phyloP scores from a whole-genome alignment of 2,797 vertebrate species.

The Fistularia commersonii region DNA sequence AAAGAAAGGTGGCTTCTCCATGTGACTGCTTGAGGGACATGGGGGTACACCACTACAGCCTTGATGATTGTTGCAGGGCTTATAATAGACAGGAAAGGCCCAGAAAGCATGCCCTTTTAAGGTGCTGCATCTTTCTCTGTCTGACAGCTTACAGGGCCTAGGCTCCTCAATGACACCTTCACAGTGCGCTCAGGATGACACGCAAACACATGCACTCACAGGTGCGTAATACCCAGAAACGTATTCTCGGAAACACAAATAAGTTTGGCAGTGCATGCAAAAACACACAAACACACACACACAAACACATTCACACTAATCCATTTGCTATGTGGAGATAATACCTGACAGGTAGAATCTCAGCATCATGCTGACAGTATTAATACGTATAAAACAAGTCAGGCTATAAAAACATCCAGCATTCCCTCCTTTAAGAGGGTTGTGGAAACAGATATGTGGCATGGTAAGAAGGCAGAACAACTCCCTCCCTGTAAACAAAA shows the following conservation, averaged over 20 bases:
- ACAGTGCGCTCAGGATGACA: conserved; percentile 62
- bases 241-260: conserved; percentile 47
- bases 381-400: conserved; percentile 56
- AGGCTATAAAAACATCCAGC: conserved; percentile 52
- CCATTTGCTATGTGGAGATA: conserved; percentile 45
- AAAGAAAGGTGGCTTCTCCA: conserved; percentile 66
- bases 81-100: conserved; percentile 75
- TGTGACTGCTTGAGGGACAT: conserved; percentile 67
- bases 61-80: conserved; percentile 71
- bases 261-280: conserved; percentile 41
- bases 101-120: conserved; percentile 70
- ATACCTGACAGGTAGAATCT: conserved; percentile 59
- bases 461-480: conserved; percentile 36
- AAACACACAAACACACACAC: conserved; percentile 10
- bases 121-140: conserved; percentile 72
- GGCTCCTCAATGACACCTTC: conserved; percentile 72
- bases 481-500: conserved; percentile 45
- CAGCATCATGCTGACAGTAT: conserved; percentile 53
- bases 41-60: conserved; percentile 63
- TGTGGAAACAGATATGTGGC: conserved; percentile 55
- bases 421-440: conserved; percentile 38
- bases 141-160: conserved; percentile 73
- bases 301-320: conserved; percentile 33
- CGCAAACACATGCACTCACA: conserved; percentile 56
- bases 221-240: conserved; percentile 50